phyloP scores from a whole-genome alignment of 2,797 vertebrate species.

The Lutjanus campechanus region DNA sequence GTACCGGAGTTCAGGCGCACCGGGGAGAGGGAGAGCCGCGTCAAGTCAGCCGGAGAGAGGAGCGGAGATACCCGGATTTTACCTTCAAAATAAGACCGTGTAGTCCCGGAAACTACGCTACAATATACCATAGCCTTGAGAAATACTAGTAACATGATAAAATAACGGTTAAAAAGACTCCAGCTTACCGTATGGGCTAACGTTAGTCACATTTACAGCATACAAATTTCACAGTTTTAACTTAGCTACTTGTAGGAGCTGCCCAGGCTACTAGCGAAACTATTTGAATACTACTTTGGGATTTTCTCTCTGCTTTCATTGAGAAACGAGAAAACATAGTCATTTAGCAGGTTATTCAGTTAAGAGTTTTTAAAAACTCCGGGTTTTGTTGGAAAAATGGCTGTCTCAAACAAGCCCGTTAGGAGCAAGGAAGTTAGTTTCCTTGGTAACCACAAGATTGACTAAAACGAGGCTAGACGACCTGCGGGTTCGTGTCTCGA shows the following conservation, averaged over 20 bases:
- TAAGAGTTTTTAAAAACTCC: no score
- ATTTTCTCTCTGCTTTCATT: not conserved
- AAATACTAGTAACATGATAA: not conserved
- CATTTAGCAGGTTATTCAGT: not conserved
- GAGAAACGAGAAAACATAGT: not conserved
- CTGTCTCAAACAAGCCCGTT: no score
- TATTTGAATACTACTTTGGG: not conserved
- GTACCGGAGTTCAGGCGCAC: conserved; percentile 81
- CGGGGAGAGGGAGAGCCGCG: conserved; percentile 68
- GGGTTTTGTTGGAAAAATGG: no score
- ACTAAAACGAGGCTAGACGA: no score
- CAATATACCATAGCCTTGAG: fast-evolving
- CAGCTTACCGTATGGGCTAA: not conserved
- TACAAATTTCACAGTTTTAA: no score
- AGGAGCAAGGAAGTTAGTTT: no score
- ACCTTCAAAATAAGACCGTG: conserved; percentile 70
- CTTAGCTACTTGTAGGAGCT: not conserved
- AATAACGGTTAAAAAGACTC: not conserved
- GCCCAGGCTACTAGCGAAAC: not conserved
- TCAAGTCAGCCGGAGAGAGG: conserved; percentile 56
- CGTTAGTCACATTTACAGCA: not conserved
- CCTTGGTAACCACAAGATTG: no score
- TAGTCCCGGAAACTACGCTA: conserved; percentile 43
- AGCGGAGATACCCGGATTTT: conserved; percentile 14
- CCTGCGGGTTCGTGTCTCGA: no score